Evolutionary conservation across 2,113 vertebrate genomes (phyloP), one percentile per base, ranked within the genome.

Genomic region (Gavia stellata): DNA sequence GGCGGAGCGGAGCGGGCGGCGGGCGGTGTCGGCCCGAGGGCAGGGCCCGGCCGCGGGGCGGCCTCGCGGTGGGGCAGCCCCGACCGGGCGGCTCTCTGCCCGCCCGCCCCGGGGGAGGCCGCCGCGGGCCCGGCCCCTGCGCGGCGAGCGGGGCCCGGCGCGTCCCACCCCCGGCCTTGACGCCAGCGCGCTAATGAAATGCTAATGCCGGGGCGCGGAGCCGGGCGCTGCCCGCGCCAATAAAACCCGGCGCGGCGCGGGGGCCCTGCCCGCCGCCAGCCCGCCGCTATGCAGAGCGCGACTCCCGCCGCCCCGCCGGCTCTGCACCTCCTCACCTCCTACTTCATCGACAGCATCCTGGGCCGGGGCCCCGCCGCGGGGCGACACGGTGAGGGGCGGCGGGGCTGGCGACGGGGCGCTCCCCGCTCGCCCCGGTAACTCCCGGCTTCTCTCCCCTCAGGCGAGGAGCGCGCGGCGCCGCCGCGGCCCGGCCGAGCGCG

Each of bases 281-380:
- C 66, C 74, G 77, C 61, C 59, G 50, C 84, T 59, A 98, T 98
- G 97, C 96, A 97, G 96, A 90, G 95, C 85, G 53, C 79, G 81
- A 23, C 81, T 73, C 65, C 85, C 38, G 29, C 77, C 44, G 42
- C 85, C 88, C 82, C 94, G 42, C 88, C 90, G 36, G 67, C 95
- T 8, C 66, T 97, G 63, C 97, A 96, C 26, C 85, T 97, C 47
- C 91, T 96, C 56, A 94, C 97, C 78, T 97, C 97, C 45, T 97
- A 96, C 85, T 97, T 97, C 88, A 97, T 98, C 74, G 97, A 98
- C 92, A 91, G 94, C 80, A 92, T 97, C 86, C 91, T 97, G 75
- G 90, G 87, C 82, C 78, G 86, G 56, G 36, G 74, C 61, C 71
- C 65, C 65, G 40, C 66, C 24, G 58, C 50, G 31, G 66, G 81